phyloP scores from a whole-genome alignment of 2,797 vertebrate genomes.

The Sebastiscus tertius region DNA sequence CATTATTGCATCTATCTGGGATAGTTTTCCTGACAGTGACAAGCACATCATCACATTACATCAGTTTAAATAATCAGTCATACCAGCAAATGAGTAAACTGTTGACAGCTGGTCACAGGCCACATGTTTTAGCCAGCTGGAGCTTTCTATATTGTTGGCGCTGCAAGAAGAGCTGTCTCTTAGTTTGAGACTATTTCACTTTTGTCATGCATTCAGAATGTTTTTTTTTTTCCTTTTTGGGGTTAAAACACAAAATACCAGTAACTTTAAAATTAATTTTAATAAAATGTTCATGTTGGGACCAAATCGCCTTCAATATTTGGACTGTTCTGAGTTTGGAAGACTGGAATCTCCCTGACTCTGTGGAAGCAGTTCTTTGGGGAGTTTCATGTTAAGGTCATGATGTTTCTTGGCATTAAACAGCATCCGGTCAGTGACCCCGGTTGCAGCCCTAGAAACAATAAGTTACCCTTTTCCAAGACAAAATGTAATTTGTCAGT shows the following conservation, averaged over 20 bases:
- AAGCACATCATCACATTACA: conserved; percentile 23
- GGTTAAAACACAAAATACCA: neutral
- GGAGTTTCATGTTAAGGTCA: conserved; percentile 30
- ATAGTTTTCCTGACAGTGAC: conserved; percentile 11
- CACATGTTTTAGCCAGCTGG: conserved; percentile 49
- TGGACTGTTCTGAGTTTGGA: conserved; percentile 10
- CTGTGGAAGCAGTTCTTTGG: conserved; percentile 17
- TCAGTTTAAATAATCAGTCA: conserved; percentile 37
- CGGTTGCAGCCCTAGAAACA: conserved; percentile 9
- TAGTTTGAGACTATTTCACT: neutral
- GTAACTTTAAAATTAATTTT: neutral
- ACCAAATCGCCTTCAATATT: conserved; percentile 6
- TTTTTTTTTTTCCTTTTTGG: neutral
- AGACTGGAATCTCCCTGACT: conserved; percentile 15
- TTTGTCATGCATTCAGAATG: neutral
- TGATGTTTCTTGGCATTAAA: conserved; percentile 31
- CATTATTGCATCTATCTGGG: conserved; percentile 7
- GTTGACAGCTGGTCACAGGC: conserved; percentile 38
- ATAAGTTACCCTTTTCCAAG: neutral
- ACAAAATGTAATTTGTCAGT: conserved; percentile 2
- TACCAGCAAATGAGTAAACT: conserved; percentile 29
- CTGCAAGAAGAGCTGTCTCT: conserved; percentile 13
- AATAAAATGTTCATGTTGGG: neutral
- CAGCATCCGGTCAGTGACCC: conserved; percentile 17
- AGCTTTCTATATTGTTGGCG: conserved; percentile 22